Base-by-base conservation (phyloP, 1,140 invertebrate species). In the Zaprionus africanus region DNA sequence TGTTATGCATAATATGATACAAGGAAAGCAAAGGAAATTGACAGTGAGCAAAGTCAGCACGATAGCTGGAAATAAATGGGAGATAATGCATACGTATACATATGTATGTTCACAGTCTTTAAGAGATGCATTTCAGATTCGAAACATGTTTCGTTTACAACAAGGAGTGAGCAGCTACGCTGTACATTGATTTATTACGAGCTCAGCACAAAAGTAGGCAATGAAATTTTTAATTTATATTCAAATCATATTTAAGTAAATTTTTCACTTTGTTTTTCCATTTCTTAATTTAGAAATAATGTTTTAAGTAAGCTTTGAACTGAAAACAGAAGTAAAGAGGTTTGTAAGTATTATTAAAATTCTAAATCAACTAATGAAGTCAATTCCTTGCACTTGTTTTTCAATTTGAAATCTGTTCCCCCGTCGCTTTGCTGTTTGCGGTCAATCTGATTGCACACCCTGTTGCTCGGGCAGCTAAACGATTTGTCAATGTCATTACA, bases 401-500 rank as follows among this genome's bases (percentile, higher is more conserved):
- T 46, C 38, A 17, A 31, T 24, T 15, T 7, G 9, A 28, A 60
- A 22, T 13, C 15, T 38, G 24, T 54, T 34, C 5, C n/a, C n/a
- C 22, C 11, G 19, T 31, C 4, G 4, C 51, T 38, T 26, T 6
- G 22, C 17, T 38, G 28, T 60, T 59, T 19, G 15, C 22, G 13
- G 43, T 67, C 22, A 38, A 57, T n/a, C 54, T 49, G 38, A 57
- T 58, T 58, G 64, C 54, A 34, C 36, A 19, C 53, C 9, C 5
- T 57, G 19, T 68, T 51, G 41, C 56, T 24, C 11, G 31, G 24
- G 12, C 24, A 56, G 26, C 19, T 38, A 46, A 75, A 61, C 65
- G 54, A 59, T 76, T 76, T 59, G 43, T 76, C 67, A 70, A 59
- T 64, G 66, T 36, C 67, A 60, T 76, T 76, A 70, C 43, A 64